Conservation (phyloP, 2,888 invertebrate genomes). For the Petrophora chlorosata region DNA sequence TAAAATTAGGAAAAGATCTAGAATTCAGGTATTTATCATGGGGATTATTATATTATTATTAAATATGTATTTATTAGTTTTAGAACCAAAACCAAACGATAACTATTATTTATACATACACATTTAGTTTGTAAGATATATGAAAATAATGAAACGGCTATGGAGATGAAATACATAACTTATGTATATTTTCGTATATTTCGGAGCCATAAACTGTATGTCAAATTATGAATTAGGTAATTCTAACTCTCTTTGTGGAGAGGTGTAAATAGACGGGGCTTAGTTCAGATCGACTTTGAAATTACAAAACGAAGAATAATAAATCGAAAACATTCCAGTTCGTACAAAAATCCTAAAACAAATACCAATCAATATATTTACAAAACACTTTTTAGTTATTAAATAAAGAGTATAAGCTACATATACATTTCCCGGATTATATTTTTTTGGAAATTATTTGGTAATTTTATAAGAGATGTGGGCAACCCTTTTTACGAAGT, state of each 20-base stretch:
- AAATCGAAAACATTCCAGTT: too few species aligned
- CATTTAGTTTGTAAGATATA: conserved; percentile 45
- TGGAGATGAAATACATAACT: conserved; percentile 44
- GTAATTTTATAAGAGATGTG: neutral
- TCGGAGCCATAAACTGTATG: conserved; percentile 48
- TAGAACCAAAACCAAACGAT: conserved; percentile 72
- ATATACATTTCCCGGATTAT: neutral
- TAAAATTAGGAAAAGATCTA: conserved; percentile 17
- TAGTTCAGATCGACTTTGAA: conserved; percentile 21
- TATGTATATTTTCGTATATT: conserved; percentile 37
- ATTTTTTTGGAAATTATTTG: neutral
- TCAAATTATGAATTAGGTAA: conserved; percentile 29
- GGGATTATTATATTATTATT: conserved; percentile 31
- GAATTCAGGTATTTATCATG: conserved; percentile 31
- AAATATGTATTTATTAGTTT: conserved; percentile 51
- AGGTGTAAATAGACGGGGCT: conserved; percentile 41
- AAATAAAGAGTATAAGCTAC: neutral
- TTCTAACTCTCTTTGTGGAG: conserved; percentile 30
- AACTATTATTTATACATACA: conserved; percentile 54
- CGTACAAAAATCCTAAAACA: too few species aligned
- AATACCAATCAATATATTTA: neutral
- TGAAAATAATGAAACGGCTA: conserved; percentile 49
- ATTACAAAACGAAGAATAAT: neutral
- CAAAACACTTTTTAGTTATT: neutral
- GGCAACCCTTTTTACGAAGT: conserved; percentile 6